A percentile compares a stretch with the other conserved stretches of the same genome.
Evolutionary conservation across 2,797 vertebrate genomes (phyloP).

Genomic region (Chloroceryle inda): DNA sequence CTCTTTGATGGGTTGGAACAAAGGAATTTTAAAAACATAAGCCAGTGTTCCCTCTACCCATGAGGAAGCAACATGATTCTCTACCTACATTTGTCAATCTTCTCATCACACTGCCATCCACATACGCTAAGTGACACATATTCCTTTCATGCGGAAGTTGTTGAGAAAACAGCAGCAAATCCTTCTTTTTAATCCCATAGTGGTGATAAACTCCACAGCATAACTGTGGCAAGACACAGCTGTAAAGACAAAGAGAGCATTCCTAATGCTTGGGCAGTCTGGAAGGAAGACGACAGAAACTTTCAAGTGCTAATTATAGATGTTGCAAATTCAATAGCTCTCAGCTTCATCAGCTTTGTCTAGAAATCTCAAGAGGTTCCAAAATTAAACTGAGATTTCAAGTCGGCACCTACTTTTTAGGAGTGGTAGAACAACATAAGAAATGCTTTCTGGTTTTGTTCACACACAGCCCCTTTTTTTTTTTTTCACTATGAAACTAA

Average conservation of each 20-base stretch:
- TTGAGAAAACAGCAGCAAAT: not conserved
- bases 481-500: not conserved
- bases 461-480: not conserved
- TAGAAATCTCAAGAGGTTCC: not conserved
- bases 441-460: not conserved
- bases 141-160: not conserved
- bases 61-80: not conserved
- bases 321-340: not conserved
- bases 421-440: not conserved
- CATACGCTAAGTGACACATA: not conserved
- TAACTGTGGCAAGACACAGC: not conserved
- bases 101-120: not conserved
- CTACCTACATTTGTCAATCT: not conserved
- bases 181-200: not conserved
- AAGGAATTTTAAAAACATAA: not conserved
- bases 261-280: conserved; percentile 8
- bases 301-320: not conserved
- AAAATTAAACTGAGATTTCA: not conserved
- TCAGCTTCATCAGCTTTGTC: not conserved
- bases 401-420: not conserved
- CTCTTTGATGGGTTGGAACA: not conserved
- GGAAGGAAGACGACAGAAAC: not conserved
- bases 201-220: not conserved
- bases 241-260: conserved; percentile 44
- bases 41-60: not conserved